Base-by-base conservation (phyloP, 2,113 vertebrate genomes). In the Peucedramus taeniatus region DNA sequence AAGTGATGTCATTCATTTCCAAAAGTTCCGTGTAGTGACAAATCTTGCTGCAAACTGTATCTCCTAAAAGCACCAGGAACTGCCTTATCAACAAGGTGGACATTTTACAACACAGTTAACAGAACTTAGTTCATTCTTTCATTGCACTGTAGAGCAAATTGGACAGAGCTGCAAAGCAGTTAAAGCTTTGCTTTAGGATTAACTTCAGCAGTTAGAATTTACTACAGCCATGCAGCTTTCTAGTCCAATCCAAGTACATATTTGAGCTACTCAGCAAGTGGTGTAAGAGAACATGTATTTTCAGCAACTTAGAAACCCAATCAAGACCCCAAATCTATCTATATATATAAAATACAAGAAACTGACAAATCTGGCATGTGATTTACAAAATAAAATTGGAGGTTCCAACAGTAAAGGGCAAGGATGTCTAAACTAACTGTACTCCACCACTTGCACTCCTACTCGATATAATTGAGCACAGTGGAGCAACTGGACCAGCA, bases 301-400 rank as follows among this genome's bases (percentile, higher is more conserved):
- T 50, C 47, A 64, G 7, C 7, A 79, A 64, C 13, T 47, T 2
- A 40, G 16, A 87, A 89, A 87, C 3, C 7, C 3, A 42, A 30
- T 31, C 22, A 51, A 63, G 39, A 75, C 21, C 13, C 39, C 10
- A 42, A 33, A 60, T 35, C 11, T 19, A 39, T 6, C 31, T 3
- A 28, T 24, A 35, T 0, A 24, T 8, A 20, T 6, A 12, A 4
- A 71, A 76, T 2, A 10, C 1, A 9, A 71, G 10, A 40, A 84
- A 47, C 13, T 9, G 19, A 40, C 9, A 70, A 35, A 65, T 3
- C 3, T 3, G 7, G 21, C n/a, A 33, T 15, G 21, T 7, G 28
- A 44, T 47, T 81, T 50, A 75, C 9, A 42, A 79, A 57, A 15
- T 28, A 31, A 39, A 72, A 78, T 1, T 20, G 13, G 15, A 78